These are phyloP conservation scores for Leptinotarsa peninsularis DNA, from an alignment of 2,888 invertebrate species.

Conservation along the genomic window DNA sequence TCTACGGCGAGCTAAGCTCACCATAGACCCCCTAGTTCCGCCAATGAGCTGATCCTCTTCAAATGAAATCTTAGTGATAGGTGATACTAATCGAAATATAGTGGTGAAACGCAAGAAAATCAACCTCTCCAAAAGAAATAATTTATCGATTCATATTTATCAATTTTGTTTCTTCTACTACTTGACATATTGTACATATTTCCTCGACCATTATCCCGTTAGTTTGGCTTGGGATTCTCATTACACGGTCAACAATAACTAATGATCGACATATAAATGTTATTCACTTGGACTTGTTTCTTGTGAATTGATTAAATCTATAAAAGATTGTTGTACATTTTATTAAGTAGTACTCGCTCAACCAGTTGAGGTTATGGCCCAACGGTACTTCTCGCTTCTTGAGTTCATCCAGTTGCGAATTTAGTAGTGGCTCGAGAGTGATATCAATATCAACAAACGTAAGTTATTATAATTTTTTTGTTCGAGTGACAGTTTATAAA, in stretches of 20 bases:
- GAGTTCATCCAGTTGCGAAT: conserved; percentile 14
- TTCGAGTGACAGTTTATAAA: not conserved
- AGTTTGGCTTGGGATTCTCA: not conserved
- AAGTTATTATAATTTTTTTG: not conserved
- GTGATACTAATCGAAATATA: too few relatives aligned
- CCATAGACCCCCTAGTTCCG: too few relatives aligned
- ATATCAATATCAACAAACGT: not conserved
- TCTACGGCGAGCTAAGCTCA: too few relatives aligned
- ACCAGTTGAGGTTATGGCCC: conserved; percentile 25
- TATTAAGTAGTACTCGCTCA: conserved; percentile 10
- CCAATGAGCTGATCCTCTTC: too few relatives aligned
- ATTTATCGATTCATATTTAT: not conserved
- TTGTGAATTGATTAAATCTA: not conserved
- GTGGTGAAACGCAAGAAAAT: too few relatives aligned
- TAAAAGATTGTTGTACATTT: conserved; percentile 13
- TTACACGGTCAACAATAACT: not conserved
- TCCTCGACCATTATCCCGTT: not conserved
- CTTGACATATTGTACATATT: not conserved
- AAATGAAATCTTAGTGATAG: too few relatives aligned
- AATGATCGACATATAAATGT: not conserved
- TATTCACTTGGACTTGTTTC: conserved; percentile 1
- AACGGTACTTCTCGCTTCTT: conserved; percentile 23
- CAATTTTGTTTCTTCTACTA: not conserved
- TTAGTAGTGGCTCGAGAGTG: conserved; percentile 5
- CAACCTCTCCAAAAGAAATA: too few relatives aligned